A percentile compares a stretch with the other conserved stretches of the same genome.
phyloP scores from a whole-genome alignment of 2,888 invertebrate genomes.

The Strigamia maritima region DNA sequence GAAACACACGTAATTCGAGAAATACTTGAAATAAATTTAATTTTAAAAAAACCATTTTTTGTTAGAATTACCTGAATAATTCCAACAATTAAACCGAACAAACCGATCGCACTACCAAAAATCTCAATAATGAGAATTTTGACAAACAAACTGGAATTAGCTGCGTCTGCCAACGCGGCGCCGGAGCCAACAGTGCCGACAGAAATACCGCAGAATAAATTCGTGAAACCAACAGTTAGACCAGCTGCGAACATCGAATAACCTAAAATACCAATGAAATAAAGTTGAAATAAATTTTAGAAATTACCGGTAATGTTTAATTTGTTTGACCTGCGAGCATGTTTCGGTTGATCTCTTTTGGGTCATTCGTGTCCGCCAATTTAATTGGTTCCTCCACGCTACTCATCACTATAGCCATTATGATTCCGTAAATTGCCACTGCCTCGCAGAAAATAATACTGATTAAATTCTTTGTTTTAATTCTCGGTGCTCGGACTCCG shows the following conservation, averaged over 20 bases:
- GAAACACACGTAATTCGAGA: too few relatives aligned
- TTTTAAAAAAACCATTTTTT: too few relatives aligned
- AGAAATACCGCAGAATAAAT: conserved; percentile 91
- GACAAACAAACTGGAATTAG: conserved; percentile 91
- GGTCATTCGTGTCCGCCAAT: background rate
- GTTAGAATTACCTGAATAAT: conserved; percentile 83
- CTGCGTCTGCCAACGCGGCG: conserved; percentile 96
- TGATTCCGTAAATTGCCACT: conserved; percentile 98
- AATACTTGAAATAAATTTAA: too few relatives aligned
- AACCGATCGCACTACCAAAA: conserved; percentile 97
- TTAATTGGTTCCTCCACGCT: conserved; percentile 65
- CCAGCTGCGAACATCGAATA: conserved; percentile 97
- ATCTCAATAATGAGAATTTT: conserved; percentile 98
- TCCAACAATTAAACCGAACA: conserved; percentile 97
- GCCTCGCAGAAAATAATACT: conserved; percentile 99
- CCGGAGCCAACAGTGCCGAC: conserved; percentile 98
- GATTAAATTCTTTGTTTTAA: conserved; percentile 98
- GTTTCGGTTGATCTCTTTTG: background rate
- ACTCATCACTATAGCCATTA: conserved; percentile 94
- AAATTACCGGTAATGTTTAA: too few relatives aligned
- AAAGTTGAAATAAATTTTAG: background rate
- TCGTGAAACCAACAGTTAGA: conserved; percentile 88
- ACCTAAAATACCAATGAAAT: conserved; percentile 61
- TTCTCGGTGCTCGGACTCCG: conserved; percentile 96
- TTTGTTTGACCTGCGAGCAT: background rate